Evolutionary conservation across 2,888 invertebrate genomes (phyloP).

Genomic region (Pasiphila rectangulata): DNA sequence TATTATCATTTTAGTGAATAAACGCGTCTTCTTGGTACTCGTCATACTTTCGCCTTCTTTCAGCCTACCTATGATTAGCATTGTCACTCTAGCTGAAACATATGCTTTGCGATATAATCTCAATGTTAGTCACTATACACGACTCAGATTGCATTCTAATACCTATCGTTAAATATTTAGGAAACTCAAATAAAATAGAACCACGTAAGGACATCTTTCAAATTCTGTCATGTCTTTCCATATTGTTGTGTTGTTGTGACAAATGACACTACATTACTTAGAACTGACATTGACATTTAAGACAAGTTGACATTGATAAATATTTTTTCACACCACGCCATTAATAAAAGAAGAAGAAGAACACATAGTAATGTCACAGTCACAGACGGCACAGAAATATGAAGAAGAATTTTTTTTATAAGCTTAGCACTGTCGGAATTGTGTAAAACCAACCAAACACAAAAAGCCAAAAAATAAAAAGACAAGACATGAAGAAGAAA

Average conservation of each 20-base stretch:
- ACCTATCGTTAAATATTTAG: conserved; percentile 54
- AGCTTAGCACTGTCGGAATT: too few species aligned
- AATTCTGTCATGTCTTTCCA: too few species aligned
- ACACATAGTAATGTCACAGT: too few species aligned
- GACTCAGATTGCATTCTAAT: conserved; percentile 67
- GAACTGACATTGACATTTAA: neutral
- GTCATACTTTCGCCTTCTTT: conserved; percentile 59
- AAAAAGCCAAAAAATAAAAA: too few species aligned
- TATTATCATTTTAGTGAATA: conserved; percentile 63
- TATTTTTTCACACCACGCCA: too few species aligned
- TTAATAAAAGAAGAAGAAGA: too few species aligned
- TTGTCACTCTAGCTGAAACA: conserved; percentile 45
- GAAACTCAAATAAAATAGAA: conserved; percentile 65
- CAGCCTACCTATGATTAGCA: conserved; percentile 70
- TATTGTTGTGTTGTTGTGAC: conserved; percentile 32
- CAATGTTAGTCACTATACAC: conserved; percentile 44
- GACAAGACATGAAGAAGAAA: too few species aligned
- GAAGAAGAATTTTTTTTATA: too few species aligned
- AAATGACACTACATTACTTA: conserved; percentile 8
- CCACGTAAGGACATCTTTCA: conserved; percentile 69
- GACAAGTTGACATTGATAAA: too few species aligned
- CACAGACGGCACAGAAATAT: too few species aligned
- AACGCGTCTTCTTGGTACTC: conserved; percentile 49
- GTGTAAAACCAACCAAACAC: too few species aligned
- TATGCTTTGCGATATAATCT: conserved; percentile 50